Percentiles rank a stretch among this genome's conserved stretches.
These are phyloP conservation scores for Colletes gigas DNA, from an alignment of 1,140 invertebrate genomes.

Conservation along the genomic window DNA sequence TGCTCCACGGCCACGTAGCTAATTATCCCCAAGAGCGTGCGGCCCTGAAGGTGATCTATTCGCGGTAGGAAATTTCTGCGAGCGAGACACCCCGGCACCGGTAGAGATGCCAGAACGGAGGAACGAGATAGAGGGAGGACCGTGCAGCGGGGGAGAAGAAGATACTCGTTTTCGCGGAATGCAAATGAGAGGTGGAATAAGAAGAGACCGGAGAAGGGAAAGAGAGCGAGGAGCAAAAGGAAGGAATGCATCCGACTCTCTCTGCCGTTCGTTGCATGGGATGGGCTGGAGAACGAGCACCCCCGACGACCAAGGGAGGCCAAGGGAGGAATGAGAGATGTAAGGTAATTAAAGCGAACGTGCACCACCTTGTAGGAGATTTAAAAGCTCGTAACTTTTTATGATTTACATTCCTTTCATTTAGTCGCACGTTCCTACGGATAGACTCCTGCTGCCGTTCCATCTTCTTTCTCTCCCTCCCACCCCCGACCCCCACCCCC, in stretches of 20 bases:
- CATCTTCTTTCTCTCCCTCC: slow-evolving; percentile 22
- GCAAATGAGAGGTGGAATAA: slow-evolving; percentile 74
- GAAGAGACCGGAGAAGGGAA: slow-evolving; percentile 15
- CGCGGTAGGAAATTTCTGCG: slow-evolving; percentile 69
- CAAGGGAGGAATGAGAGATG: slow-evolving; percentile 78
- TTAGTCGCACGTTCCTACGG: slow-evolving; percentile 78
- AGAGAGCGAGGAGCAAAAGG: slow-evolving; percentile 25
- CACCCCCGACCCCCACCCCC: no score
- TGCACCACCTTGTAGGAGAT: slow-evolving; percentile 81
- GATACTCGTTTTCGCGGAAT: slow-evolving; percentile 76
- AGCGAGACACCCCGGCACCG: slow-evolving; percentile 44
- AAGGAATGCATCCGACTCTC: slow-evolving; percentile 12
- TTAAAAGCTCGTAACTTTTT: slow-evolving; percentile 82
- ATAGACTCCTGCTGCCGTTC: slow-evolving; percentile 71
- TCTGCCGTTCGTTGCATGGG: slow-evolving; percentile 30
- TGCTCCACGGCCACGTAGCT: slow-evolving; percentile 73
- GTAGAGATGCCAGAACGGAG: slow-evolving; percentile 41
- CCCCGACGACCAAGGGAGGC: slow-evolving; percentile 35
- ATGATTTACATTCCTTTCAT: slow-evolving; percentile 82
- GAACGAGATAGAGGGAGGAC: slow-evolving; percentile 38
- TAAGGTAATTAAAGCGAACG: slow-evolving; percentile 82
- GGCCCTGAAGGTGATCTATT: slow-evolving; percentile 78
- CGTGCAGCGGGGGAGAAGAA: slow-evolving; percentile 18
- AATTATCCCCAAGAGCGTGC: slow-evolving; percentile 76
- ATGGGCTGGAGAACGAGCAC: slow-evolving; percentile 18